phyloP scores from a whole-genome alignment of 2,888 invertebrate genomes.

The Chrysolina oricalcia region DNA sequence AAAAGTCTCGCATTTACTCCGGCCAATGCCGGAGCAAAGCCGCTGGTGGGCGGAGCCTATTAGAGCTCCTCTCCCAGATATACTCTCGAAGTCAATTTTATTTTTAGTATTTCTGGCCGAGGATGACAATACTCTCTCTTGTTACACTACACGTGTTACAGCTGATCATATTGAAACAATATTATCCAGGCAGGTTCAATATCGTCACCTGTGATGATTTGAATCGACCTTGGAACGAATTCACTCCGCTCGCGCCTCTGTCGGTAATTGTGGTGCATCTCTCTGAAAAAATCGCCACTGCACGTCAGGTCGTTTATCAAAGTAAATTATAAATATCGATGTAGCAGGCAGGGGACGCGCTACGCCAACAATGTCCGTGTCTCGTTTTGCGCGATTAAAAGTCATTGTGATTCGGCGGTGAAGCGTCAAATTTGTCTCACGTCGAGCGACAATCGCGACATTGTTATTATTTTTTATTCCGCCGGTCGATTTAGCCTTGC shows the following conservation, averaged over 20 bases:
- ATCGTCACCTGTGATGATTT: not conserved
- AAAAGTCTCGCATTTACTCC: too few relatives aligned
- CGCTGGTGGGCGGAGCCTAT: too few relatives aligned
- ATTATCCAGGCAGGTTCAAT: not conserved
- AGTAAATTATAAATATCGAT: conserved; percentile 15
- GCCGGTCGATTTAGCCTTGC: not conserved
- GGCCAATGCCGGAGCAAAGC: too few relatives aligned
- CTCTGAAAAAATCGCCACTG: conserved; percentile 10
- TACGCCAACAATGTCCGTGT: conserved; percentile 6
- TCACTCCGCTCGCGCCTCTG: not conserved
- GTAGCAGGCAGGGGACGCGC: not conserved
- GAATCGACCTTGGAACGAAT: not conserved
- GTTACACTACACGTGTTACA: too few relatives aligned
- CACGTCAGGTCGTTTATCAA: conserved; percentile 19
- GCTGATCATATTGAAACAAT: too few relatives aligned
- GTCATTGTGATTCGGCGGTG: conserved; percentile 29
- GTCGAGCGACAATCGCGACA: conserved; percentile 4
- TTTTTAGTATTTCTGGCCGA: too few relatives aligned
- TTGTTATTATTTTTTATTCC: conserved; percentile 12
- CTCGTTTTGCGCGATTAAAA: conserved; percentile 18
- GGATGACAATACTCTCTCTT: too few relatives aligned
- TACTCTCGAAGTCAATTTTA: too few relatives aligned
- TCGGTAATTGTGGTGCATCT: not conserved
- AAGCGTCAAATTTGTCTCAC: conserved; percentile 27
- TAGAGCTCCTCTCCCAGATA: too few relatives aligned